Base-by-base conservation (phyloP, 2,797 vertebrate genomes). In the Amphiprion clarkii region DNA sequence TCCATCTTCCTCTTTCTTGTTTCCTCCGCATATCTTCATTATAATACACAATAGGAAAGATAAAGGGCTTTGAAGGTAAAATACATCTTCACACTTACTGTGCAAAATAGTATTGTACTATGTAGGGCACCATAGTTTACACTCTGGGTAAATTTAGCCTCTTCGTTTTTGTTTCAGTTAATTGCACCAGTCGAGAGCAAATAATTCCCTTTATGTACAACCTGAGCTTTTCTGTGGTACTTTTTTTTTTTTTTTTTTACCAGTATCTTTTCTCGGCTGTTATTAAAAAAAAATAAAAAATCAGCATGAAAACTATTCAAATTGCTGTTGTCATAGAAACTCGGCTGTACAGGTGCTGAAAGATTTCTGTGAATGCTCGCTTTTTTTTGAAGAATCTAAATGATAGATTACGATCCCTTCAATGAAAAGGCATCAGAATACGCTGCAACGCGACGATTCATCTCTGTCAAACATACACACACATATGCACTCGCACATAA, bases 251-350 rank as follows among this genome's bases (percentile, higher is more conserved):
- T 27, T 27, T 27, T 60, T 57, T 54, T 27, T 33, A 60, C n/a
- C 9, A 14, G 36, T 58, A 29, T n/a, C 53, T 64, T 55, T 63
- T 23, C 46, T 53, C 17, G 0, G 7, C 39, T 56, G 44, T 79
- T 83, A 85, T 71, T 6, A 8, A 8, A 8, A 7, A 6, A 33
- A 33, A 33, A 7, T 1, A 33, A 33, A 33, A 8, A 39, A 11
- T 70, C 74, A 79, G 71, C 84, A 46, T 56, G 57, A 75, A 74
- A 67, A 80, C 74, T 58, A 54, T 79, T 79, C 71, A 69, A 51
- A 73, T 63, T 14, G 2, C 27, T 40, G 85, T 89, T 89, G 85
- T 74, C 87, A 86, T 85, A 61, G 88, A 59, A 87, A 88, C 85
- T 31, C 46, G 66, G 44, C 71, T 33, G 6, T 63, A 61, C 88